Percentiles rank a stretch among this genome's conserved stretches.
phyloP scores from a whole-genome alignment of 2,797 vertebrate species.

The Eptatretus atami region DNA sequence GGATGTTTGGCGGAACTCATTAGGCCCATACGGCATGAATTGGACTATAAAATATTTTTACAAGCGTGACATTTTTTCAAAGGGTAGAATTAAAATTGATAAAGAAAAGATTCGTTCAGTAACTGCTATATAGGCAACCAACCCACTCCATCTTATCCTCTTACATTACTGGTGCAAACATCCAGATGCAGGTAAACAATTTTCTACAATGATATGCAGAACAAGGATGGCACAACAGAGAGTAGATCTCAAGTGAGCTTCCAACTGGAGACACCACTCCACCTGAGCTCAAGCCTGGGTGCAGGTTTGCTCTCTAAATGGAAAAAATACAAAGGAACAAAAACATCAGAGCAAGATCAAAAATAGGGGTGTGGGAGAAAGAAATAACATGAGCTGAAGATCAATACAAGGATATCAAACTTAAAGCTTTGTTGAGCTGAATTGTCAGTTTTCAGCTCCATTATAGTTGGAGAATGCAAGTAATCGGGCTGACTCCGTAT shows the following conservation, averaged over 20 bases:
- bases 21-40: too few species aligned
- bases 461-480: conserved; percentile 93
- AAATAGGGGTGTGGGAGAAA: too few species aligned
- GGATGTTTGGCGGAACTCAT: too few species aligned
- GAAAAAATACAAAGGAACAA: conserved; percentile 9
- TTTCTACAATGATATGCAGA: conserved; percentile 72
- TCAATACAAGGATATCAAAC: conserved; percentile 8
- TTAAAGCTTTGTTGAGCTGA: conserved; percentile 68
- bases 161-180: conserved; percentile 41
- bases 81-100: too few species aligned
- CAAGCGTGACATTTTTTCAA: too few species aligned
- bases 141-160: neutral
- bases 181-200: conserved; percentile 71
- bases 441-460: conserved; percentile 77
- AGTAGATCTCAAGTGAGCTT: conserved; percentile 20
- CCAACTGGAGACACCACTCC: conserved; percentile 24
- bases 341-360: too few species aligned
- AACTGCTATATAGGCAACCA: too few species aligned
- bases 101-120: too few species aligned
- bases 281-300: conserved; percentile 36
- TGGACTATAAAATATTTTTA: too few species aligned
- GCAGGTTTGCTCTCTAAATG: conserved; percentile 56
- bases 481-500: conserved; percentile 60
- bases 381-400: neutral
- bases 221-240: conserved; percentile 39